Conservation (phyloP, 2,113 vertebrate species). For the Heterotis niloticus region DNA sequence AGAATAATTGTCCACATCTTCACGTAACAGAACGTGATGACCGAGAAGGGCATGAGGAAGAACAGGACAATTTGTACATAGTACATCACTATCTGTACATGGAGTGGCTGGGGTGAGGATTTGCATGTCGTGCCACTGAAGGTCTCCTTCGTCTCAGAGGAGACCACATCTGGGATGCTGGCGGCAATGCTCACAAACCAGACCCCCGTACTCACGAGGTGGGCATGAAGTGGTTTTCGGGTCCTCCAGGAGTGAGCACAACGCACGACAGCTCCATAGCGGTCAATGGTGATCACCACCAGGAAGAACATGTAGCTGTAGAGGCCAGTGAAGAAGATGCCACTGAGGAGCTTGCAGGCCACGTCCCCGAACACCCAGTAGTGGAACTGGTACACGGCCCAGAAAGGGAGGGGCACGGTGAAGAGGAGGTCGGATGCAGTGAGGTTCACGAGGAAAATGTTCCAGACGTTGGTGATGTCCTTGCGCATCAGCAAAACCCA, state of each 20-base stretch:
- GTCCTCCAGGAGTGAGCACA: conserved; percentile 42
- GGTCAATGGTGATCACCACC: conserved; percentile 56
- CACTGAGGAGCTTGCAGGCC: conserved; percentile 46
- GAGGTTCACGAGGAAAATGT: conserved; percentile 61
- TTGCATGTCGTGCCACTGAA: not conserved
- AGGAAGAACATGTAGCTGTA: conserved; percentile 64
- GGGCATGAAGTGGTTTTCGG: conserved; percentile 32
- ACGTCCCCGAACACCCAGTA: no score
- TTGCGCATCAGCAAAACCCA: conserved; percentile 38
- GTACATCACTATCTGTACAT: conserved; percentile 36
- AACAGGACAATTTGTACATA: conserved; percentile 51
- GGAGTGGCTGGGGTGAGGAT: not conserved
- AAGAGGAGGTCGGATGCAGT: no score
- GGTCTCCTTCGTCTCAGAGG: conserved; percentile 28
- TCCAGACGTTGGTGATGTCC: conserved; percentile 51
- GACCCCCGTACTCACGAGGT: conserved; percentile 31
- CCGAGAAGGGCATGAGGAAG: conserved; percentile 49
- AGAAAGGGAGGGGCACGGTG: no score
- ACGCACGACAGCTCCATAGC: conserved; percentile 60
- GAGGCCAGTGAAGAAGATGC: conserved; percentile 50
- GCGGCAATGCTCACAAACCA: conserved; percentile 53
- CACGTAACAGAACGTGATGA: conserved; percentile 56
- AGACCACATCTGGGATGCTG: conserved; percentile 43
- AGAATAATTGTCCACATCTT: conserved; percentile 50
- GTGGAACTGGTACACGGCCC: no score